Evolutionary conservation across 2,888 invertebrate species (phyloP), one percentile per base, ranked within the genome.

Genomic region (Lycaena phlaeas): DNA sequence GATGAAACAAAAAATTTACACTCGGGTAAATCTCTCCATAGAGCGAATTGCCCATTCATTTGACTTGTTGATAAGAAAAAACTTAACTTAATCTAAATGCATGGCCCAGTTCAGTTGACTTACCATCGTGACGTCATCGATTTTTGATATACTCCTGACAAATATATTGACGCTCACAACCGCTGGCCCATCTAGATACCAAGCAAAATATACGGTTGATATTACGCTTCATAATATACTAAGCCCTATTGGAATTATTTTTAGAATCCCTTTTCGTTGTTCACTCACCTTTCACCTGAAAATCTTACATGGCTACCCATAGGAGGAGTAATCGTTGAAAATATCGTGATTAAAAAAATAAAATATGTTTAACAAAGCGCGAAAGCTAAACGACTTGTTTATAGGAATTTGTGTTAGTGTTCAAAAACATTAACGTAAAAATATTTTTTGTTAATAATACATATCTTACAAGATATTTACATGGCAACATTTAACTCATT

Each of bases 81-180:
- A 62, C 61, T 59, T 59, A 62, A 61, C 68, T 68, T 61, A 71
- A 58, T 62, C 71, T 77, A 78, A 58, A 62, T 64, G 66, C 68
- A 53, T 53, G 71, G 68, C 66, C 72, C 68, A 64, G 73, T 65
- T 68, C 64, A 67, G 64, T 63, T 57, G 71, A 95, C 95, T 95
- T 94, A 97, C 97, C 97, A 97, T 97, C 69, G 95, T 96, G 87
- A 97, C 96, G 90, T 97, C 97, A 92, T 97, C 96, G 89, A 97
- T 97, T 90, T 96, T 96, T 88, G 96, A 95, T 89, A 97, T 95
- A 93, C 96, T 97, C 90, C 97, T 89, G 87, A 97, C 94, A 92
- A 95, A 95, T 89, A 97, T 95, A 93, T 97, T 97, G 90, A 97
- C 96, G 88, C 91, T 91, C 86, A 97, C 96, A 87, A 94, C 90